Evolutionary conservation across 2,113 vertebrate genomes (phyloP).

Genomic region (Patagioenas fasciata): DNA sequence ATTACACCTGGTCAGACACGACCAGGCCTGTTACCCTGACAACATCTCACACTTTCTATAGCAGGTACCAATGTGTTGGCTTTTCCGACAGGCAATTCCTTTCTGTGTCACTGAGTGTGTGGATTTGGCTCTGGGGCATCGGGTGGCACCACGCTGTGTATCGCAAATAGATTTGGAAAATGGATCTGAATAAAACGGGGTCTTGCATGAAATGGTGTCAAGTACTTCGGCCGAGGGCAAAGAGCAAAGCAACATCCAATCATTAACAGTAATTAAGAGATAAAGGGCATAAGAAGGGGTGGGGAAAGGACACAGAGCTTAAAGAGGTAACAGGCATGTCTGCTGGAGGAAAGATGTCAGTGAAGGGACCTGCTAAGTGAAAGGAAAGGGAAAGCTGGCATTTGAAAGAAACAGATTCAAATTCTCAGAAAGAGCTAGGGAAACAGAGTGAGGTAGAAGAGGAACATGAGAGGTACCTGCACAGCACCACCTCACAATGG

Average conservation of each 20-base stretch:
- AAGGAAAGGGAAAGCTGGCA: not conserved
- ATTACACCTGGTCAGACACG: not conserved
- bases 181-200: not conserved
- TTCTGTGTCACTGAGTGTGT: not conserved
- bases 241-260: not conserved
- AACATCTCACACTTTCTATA: not conserved
- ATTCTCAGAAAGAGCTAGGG: not conserved
- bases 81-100: not conserved
- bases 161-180: not conserved
- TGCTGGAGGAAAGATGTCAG: not conserved
- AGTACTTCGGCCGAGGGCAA: not conserved
- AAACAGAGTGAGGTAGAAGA: not conserved
- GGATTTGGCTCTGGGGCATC: not conserved
- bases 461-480: not conserved
- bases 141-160: not conserved
- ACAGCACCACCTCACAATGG: fast-evolving
- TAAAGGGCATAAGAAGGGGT: not conserved
- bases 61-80: not conserved
- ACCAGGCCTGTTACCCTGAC: not conserved
- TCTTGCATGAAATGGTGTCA: not conserved
- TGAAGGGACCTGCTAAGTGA: not conserved
- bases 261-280: constrained; percentile 4
- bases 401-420: not conserved
- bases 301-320: not conserved
- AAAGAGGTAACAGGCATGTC: not conserved